phyloP scores from a whole-genome alignment of 2,113 vertebrate genomes.

The Dasyprocta punctata region DNA sequence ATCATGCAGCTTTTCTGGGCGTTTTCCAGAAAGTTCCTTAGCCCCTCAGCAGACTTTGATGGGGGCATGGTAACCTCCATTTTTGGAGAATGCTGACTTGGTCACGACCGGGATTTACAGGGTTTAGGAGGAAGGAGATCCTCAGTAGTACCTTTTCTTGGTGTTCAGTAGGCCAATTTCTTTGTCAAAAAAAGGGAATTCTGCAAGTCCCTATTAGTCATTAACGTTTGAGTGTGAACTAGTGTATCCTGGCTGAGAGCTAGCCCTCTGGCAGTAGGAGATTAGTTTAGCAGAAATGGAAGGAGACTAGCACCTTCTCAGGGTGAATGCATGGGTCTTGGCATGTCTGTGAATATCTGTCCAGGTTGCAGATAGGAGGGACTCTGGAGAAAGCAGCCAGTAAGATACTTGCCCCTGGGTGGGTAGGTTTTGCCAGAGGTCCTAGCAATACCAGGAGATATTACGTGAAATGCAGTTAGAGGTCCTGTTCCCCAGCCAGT shows the following conservation, averaged over 20 bases:
- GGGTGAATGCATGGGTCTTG: neutral
- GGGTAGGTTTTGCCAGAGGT: neutral
- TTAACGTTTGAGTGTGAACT: slow-evolving; percentile 46
- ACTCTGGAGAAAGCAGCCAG: neutral
- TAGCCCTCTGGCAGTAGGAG: neutral
- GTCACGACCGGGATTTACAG: neutral
- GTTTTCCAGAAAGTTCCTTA: slow-evolving; percentile 38
- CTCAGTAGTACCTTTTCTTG: neutral
- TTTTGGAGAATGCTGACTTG: slow-evolving; percentile 26
- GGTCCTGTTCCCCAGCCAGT: neutral
- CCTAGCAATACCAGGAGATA: neutral
- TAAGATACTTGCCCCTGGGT: neutral
- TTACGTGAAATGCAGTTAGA: neutral
- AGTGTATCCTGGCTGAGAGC: neutral
- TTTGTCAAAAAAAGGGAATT: slow-evolving; percentile 15
- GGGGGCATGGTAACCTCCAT: neutral
- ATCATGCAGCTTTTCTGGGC: neutral
- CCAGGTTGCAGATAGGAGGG: neutral
- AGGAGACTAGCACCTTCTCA: neutral
- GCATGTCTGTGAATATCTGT: neutral
- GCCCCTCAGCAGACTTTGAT: neutral
- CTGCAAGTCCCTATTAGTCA: neutral
- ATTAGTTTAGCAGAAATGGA: neutral
- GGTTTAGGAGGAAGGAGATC: neutral
- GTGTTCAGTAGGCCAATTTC: neutral